Evolutionary conservation across 2,888 invertebrate genomes (phyloP), one percentile per base, ranked within the genome.

Genomic region (Agriopis marginaria): DNA sequence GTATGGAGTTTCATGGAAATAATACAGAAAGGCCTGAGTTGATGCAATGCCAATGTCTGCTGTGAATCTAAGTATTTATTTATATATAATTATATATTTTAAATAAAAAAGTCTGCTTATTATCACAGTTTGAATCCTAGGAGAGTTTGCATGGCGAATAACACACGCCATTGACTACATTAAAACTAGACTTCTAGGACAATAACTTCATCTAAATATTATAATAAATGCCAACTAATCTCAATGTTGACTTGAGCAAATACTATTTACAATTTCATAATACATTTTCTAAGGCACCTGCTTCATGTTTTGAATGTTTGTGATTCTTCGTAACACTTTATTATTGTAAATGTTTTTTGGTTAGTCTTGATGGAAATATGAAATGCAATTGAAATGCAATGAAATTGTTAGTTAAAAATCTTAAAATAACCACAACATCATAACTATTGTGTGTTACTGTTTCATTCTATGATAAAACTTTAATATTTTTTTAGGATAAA

Each of bases 151-250:
- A n/a, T 62, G 53, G 53, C 45, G 3, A 45, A 23, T 58, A 45
- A 58, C 23, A 58, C 23, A 58, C 45, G 53, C 12, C 11, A 60
- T 39, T 51, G 49, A 62, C 62, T 53, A 47, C 45, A 47, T 45
- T n/a, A 32, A 32, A 45, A 44, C 14, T 56, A 56, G 12, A 39
- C 10, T 42, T 17, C 10, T 56, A 42, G 10, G 42, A 56, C 17
- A 54, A 17, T n/a, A n/a, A 44, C 1, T 17, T 42, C n/a, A 62
- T 42, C 12, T 40, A 39, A 42, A 39, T 32, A 42, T 49, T 47
- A 54, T 40, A 66, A 60, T 66, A 59, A 65, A 66, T 66, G 61
- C 66, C 54, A 66, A 66, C 54, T 7, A 66, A 66, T 55, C 53
- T 60, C 47, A 55, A 42, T 39, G 47, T 49, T 55, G 60, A 55